These are phyloP conservation scores for Gasterosteus nipponicus DNA, from an alignment of 2,113 vertebrate species.

Conservation along the genomic window DNA sequence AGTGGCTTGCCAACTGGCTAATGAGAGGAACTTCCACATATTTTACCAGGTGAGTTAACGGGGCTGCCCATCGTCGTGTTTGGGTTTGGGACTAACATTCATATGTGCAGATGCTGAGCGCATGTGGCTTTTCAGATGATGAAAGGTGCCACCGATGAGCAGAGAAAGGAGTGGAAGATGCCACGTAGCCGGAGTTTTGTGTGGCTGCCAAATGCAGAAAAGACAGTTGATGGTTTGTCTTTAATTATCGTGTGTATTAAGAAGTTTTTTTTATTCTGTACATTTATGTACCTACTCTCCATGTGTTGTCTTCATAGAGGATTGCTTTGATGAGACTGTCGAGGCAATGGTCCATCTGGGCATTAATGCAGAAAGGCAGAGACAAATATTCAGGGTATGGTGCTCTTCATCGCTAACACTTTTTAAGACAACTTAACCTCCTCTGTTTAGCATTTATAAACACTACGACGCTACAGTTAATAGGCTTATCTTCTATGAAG, in stretches of 20 bases:
- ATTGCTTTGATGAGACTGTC: conserved; percentile 88
- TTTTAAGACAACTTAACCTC: not conserved
- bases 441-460: not conserved
- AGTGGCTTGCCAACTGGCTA: conserved; percentile 87
- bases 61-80: not conserved
- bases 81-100: not conserved
- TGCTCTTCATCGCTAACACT: not conserved
- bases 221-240: conserved; percentile 85
- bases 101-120: not conserved
- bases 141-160: conserved; percentile 87
- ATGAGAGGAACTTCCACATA: conserved; percentile 97
- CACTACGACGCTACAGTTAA: not conserved
- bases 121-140: conserved; percentile 84
- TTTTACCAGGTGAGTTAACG: conserved; percentile 90
- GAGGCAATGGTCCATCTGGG: conserved; percentile 93
- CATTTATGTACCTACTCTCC: not conserved
- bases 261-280: not conserved
- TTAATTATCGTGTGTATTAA: not conserved
- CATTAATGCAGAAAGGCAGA: conserved; percentile 82
- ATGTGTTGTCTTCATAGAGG: conserved; percentile 83
- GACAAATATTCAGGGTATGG: conserved; percentile 91
- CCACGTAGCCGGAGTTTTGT: conserved; percentile 78
- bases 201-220: conserved; percentile 93
- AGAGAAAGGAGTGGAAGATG: conserved; percentile 90
- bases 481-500: not conserved